Evolutionary conservation across 2,888 invertebrate genomes (phyloP), one percentile per base, ranked within the genome.

Genomic region (Calameuta filiformis): DNA sequence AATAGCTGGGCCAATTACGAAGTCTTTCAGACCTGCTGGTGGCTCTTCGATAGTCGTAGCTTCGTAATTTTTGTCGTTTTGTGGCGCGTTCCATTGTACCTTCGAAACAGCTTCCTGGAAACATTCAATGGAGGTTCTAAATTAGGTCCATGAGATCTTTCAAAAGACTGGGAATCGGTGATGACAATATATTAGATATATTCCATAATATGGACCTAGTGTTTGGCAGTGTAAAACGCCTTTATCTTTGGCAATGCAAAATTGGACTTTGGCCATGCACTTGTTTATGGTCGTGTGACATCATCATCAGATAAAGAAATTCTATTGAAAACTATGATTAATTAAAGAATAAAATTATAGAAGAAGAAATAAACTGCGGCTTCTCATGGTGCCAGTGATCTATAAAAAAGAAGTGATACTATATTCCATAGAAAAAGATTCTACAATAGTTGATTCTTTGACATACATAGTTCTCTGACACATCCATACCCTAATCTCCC

Each of bases 1-100:
- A 84, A 97, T 95, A 2, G 94, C 93, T 68, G 94, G 93, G 0
- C 96, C 96, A 83, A 97, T 93, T 79, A 93, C 93, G 79, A 96
- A 92, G 86, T 95, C 93, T 75, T 94, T 92, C 73, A 96, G 91
- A 75, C 92, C 92, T 12, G 94, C 90, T n/a, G 92, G 89, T 30
- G 92, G 89, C 33, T 91, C 90, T 68, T 93, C 89, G 4, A 91
- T 91, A 69, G 85, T 77, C 1, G 87, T 85, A 75, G 90, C 90
- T 80, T 92, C 92, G 76, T 92, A 91, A 81, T 92, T 92, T 76
- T 90, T 89, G 83, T 93, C 92, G 76, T 91, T 92, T 79, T 91
- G 91, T 15, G 92, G 90, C 76, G 92, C 91, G 78, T 93, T 92
- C 93, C 93, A 94, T 86, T 93, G 93, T 80, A 94, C 90, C 86